Evolutionary conservation across 92 coral and sea anemone genomes (phyloP), one percentile per base, ranked within the genome.

Genomic region (Porites evermanni): DNA sequence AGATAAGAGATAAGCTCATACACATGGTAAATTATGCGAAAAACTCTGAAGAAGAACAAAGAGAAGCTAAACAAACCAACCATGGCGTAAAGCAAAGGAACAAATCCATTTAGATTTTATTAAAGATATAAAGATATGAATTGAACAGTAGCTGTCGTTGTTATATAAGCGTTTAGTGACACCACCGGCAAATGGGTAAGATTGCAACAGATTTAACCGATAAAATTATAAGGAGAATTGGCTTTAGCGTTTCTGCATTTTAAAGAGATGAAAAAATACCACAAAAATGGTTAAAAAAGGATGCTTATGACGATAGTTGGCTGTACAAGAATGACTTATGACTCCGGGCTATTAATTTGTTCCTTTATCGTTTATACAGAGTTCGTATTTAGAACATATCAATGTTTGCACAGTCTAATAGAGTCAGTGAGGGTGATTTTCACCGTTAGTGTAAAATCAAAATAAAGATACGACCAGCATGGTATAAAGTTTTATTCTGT

Each of bases 81-180:
- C 50, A 56, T 67, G 24, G 64, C 69, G 70, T 80, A 69, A 54
- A 53, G 44, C 84, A 80, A 66, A 12, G 70, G 32, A 20, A 50
- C 21, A 38, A 66, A 44, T 66, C 58, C 23, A 52, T 67, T 44
- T 64, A 79, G 72, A 66, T 79, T 65, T 78, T 51, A 66, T 6
- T 23, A 14, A 52, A 66, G 74, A 67, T 66, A 66, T 20, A 16
- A 71, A 21, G 32, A 60, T 77, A 66, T 52, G 59, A 79, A 47
- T 50, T 67, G 64, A 64, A 50, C 67, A 21, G 71, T 50, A 38
- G 61, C 29, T 64, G 72, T 78, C 72, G 38, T 12, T 44, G 59
- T 12, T 21, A 78, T 19, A 47, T 64, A 79, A 60, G 68, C 16
- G 47, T 26, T 76, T 47, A 65, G 47, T 78, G 56, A 21, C n/a